Conservation (phyloP, 2,797 vertebrate species). For the Anguilla obscura region DNA sequence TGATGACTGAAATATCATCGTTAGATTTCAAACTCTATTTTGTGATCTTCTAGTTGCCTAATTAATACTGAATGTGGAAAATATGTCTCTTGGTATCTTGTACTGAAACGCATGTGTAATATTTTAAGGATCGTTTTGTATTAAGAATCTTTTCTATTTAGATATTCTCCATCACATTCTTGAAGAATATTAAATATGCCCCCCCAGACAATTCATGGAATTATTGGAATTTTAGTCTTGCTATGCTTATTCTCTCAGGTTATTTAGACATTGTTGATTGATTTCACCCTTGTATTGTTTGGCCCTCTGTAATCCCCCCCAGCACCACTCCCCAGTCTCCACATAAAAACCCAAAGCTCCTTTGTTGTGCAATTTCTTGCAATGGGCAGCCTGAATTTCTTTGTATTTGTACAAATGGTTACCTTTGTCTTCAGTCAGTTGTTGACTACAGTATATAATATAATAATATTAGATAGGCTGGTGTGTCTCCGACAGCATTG, state of each 20-base stretch:
- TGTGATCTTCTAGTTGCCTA: not conserved
- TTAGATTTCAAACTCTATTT: too few relatives aligned
- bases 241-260: not conserved
- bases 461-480: slow-evolving; percentile 23
- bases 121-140: not conserved
- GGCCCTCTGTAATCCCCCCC: slow-evolving; percentile 54
- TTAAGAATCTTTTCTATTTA: not conserved
- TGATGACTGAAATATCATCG: too few relatives aligned
- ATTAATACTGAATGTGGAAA: not conserved
- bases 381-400: too few relatives aligned
- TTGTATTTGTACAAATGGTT: too few relatives aligned
- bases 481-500: too few relatives aligned
- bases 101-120: not conserved
- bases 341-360: not conserved
- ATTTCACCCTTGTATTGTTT: not conserved
- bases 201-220: not conserved
- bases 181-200: not conserved
- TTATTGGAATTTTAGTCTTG: not conserved
- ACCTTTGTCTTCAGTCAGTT: not conserved
- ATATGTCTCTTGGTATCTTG: not conserved
- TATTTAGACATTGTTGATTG: not conserved
- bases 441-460: not conserved
- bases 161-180: not conserved
- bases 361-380: not conserved
- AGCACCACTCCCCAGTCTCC: slow-evolving; percentile 30